Evolutionary conservation across 2,888 invertebrate genomes (phyloP).

Genomic region (Zonitis immaculata): DNA sequence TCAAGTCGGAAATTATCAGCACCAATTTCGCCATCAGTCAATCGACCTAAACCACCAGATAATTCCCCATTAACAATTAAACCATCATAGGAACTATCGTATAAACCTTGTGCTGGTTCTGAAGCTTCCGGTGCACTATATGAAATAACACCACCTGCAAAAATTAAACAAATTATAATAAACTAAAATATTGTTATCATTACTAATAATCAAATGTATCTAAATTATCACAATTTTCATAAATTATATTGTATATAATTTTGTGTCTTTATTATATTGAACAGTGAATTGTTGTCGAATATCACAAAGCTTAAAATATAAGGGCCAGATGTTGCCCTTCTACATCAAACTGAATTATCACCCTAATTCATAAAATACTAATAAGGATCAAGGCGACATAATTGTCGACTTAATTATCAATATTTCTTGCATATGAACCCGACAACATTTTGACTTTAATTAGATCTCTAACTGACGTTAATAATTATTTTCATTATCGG

Average conservation of each 20-base stretch:
- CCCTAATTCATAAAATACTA: slow-evolving; percentile 30
- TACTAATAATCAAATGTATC: slow-evolving; percentile 8
- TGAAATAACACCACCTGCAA: slow-evolving; percentile 54
- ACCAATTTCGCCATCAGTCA: slow-evolving; percentile 63
- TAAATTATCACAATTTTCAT: not conserved
- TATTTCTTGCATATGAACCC: no score
- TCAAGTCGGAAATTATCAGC: slow-evolving; percentile 59
- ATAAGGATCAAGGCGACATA: slow-evolving; percentile 31
- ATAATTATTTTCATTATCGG: no score
- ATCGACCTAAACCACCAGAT: slow-evolving; percentile 62
- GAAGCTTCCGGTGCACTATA: slow-evolving; percentile 55
- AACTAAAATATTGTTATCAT: no score
- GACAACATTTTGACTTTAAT: slow-evolving; percentile 12
- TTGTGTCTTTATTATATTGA: not conserved
- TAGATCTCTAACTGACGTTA: not conserved
- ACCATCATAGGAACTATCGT: slow-evolving; percentile 68
- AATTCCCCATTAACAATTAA: slow-evolving; percentile 46
- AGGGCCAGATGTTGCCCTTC: slow-evolving; percentile 25
- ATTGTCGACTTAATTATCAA: slow-evolving; percentile 28
- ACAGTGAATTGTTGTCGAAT: not conserved
- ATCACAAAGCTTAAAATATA: no score
- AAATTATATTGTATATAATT: not conserved
- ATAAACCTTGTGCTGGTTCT: slow-evolving; percentile 49
- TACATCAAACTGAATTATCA: slow-evolving; percentile 35
- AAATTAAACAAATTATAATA: slow-evolving; percentile 21